Evolutionary conservation across 2,113 vertebrate species (phyloP).

Genomic region (Ancistrus triradiatus): DNA sequence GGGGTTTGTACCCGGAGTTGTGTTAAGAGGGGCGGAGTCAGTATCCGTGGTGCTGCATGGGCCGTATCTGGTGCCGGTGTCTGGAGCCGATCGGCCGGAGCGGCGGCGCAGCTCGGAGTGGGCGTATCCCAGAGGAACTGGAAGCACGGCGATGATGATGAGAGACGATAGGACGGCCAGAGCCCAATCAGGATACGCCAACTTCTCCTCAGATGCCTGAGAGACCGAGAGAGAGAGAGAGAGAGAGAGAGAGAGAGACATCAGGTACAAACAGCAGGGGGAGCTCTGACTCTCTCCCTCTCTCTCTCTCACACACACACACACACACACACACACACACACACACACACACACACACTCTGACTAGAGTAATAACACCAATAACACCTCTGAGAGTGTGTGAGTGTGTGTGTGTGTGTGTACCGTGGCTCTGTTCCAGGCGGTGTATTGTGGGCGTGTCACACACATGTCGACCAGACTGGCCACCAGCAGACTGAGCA

Average conservation of each 20-base stretch:
- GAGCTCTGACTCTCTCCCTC: too few species aligned
- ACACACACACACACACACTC: too few species aligned
- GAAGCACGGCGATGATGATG: slow-evolving; percentile 65
- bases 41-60: slow-evolving; percentile 42
- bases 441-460: slow-evolving; percentile 59
- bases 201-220: slow-evolving; percentile 65
- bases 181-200: slow-evolving; percentile 73
- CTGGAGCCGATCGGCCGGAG: neutral
- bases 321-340: too few species aligned
- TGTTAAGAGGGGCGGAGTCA: slow-evolving; percentile 45
- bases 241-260: too few species aligned
- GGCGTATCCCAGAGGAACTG: slow-evolving; percentile 63
- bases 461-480: slow-evolving; percentile 60
- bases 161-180: slow-evolving; percentile 66
- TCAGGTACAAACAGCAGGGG: too few species aligned
- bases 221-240: slow-evolving; percentile 1
- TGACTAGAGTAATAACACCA: too few species aligned
- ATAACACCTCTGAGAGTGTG: slow-evolving; percentile 9
- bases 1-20: neutral
- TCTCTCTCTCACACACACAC: too few species aligned
- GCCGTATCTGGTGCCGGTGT: slow-evolving; percentile 17
- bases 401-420: slow-evolving; percentile 11
- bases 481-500: slow-evolving; percentile 69
- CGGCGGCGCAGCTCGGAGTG: slow-evolving; percentile 44
- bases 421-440: slow-evolving; percentile 71